Conservation (phyloP, 2,888 invertebrate genomes). For the Cantharis rufa region DNA sequence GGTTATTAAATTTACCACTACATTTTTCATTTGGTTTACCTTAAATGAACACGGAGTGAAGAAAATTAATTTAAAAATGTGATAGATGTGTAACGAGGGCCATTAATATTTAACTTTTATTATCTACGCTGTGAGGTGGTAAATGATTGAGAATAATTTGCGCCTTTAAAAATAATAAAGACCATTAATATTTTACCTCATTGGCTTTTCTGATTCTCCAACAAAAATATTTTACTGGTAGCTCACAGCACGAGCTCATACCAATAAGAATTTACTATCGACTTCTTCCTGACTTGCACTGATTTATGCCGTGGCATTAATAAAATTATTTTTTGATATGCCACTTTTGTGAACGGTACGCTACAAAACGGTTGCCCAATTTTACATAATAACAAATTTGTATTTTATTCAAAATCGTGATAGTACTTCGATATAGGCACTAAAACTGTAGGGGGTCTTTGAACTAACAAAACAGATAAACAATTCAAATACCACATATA, state of each 20-base stretch:
- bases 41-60: background rate
- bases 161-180: slow-evolving; percentile 16
- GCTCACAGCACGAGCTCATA: slow-evolving; percentile 29
- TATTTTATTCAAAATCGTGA: slow-evolving; percentile 51
- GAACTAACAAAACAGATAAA: slow-evolving; percentile 39
- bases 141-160: slow-evolving; percentile 20
- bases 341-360: slow-evolving; percentile 37
- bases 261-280: slow-evolving; percentile 39
- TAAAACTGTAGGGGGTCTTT: slow-evolving; percentile 44
- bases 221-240: slow-evolving; percentile 22
- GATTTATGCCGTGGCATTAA: slow-evolving; percentile 46
- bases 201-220: slow-evolving; percentile 17
- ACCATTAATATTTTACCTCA: slow-evolving; percentile 14
- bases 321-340: slow-evolving; percentile 44
- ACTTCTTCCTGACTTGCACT: slow-evolving; percentile 40
- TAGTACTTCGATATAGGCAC: slow-evolving; percentile 47
- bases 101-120: slow-evolving; percentile 20
- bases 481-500: slow-evolving; percentile 23
- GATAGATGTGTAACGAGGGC: background rate
- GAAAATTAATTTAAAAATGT: slow-evolving; percentile 10
- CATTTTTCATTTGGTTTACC: background rate
- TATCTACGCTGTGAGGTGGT: slow-evolving; percentile 14
- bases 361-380: slow-evolving; percentile 31
- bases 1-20: background rate
- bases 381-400: slow-evolving; percentile 50